Base-by-base conservation (phyloP, 2,797 vertebrate genomes). In the Setipinna tenuifilis region DNA sequence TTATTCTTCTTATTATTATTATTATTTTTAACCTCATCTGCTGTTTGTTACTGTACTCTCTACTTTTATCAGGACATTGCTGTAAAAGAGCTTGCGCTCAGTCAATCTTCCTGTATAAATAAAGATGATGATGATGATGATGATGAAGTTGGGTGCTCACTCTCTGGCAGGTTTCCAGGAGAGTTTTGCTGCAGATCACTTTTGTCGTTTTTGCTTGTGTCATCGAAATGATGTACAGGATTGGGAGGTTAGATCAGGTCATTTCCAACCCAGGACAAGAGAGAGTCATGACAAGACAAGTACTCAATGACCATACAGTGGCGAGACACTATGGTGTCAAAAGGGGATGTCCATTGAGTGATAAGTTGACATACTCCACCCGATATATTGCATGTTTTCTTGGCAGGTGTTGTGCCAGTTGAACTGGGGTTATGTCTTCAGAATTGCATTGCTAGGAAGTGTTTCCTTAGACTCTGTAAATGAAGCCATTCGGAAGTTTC, bases 341-440 rank as follows among this genome's bases (percentile, higher is more conserved):
- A 82, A 58, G 81, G 6, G 71, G 84, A 3, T 85, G 35, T 50
- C 61, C 46, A 58, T 31, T 82, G n/a, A 54, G 23, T 23, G 65
- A 80, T 35, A 75, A 83, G 19, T 61, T 83, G 48, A 59, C 12
- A 86, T 31, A 86, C 41, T 25, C 75, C 84, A 17, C 84, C 84
- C 46, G 54, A 85, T n/a, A 85, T 46, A 12, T 28, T 81, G 9
- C 71, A 85, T 59, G 19, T 81, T 81, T 17, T 85, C 35, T 85
- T 85, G 75, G 85, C 87, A 23, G 85, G 83, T 0, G 11, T 87
- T 3, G 65, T 89, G 23, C 87, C 88, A 59, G 0, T 2, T 0
- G 88, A 92, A 83, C 28, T 90, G 10, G n/a, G 23, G 0, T 0
- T 90, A 21, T 90, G 88, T 86, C 59, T 90, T 31, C 78, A 85